phyloP scores from a whole-genome alignment of 2,797 vertebrate species.

The Todus mexicanus region DNA sequence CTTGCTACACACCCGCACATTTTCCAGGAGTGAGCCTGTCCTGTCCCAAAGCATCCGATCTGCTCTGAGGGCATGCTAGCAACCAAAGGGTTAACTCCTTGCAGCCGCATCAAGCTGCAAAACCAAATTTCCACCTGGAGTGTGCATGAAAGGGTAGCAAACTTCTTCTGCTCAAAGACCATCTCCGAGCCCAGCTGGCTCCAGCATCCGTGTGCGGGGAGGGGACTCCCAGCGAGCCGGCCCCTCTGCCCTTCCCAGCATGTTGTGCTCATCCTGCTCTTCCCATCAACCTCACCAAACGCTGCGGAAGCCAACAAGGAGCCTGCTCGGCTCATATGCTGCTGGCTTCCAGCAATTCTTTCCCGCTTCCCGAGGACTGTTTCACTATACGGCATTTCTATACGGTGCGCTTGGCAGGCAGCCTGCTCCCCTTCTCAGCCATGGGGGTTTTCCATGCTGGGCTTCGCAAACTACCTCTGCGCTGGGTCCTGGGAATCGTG shows the following conservation, averaged over 20 bases:
- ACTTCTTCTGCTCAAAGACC: neutral
- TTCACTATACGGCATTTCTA: neutral
- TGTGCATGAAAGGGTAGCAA: accelerated
- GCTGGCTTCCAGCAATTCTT: slow-evolving; percentile 28
- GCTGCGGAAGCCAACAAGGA: neutral
- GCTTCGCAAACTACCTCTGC: neutral
- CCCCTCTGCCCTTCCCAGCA: neutral
- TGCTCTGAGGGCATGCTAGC: neutral
- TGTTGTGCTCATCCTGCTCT: neutral
- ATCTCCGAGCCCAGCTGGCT: neutral
- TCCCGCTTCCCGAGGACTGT: neutral
- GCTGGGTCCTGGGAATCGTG: neutral
- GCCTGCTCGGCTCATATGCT: neutral
- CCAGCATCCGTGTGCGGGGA: accelerated
- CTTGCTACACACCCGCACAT: accelerated
- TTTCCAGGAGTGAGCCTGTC: accelerated
- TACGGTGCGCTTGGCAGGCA: neutral
- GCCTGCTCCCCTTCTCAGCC: neutral
- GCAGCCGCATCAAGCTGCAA: neutral
- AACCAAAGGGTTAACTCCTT: neutral
- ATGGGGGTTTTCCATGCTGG: neutral
- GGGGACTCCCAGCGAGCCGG: neutral
- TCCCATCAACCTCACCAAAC: neutral
- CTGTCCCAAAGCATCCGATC: neutral
- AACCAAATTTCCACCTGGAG: neutral